Conservation (phyloP, 2,113 vertebrate genomes). For the Halcyon malimbica region DNA sequence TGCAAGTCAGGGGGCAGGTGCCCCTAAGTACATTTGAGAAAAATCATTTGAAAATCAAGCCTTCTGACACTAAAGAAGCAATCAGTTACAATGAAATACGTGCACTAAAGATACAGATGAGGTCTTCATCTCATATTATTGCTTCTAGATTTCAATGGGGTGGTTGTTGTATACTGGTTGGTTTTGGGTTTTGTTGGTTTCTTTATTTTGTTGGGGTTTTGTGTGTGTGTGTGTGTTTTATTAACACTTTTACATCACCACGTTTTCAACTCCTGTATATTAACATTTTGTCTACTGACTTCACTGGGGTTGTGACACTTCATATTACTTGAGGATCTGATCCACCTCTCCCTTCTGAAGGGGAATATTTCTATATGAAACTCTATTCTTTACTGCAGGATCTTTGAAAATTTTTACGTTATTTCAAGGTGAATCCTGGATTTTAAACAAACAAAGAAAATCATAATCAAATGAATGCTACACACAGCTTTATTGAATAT, state of each 20-base stretch:
- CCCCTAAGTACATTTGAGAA: neutral
- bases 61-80: neutral
- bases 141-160: neutral
- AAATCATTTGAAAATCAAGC: neutral
- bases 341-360: neutral
- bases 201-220: neutral
- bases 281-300: neutral
- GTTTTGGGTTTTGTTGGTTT: neutral
- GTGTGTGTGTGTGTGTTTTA: neutral
- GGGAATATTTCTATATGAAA: neutral
- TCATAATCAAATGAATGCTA: neutral
- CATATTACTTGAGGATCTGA: neutral
- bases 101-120: neutral
- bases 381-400: neutral
- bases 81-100: neutral
- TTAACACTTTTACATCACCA: neutral
- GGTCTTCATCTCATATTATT: neutral
- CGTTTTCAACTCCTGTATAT: neutral
- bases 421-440: slow-evolving; percentile 45
- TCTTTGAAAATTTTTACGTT: slow-evolving; percentile 16
- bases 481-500: slow-evolving; percentile 28
- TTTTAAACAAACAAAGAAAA: slow-evolving; percentile 19
- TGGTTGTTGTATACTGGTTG: neutral
- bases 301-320: neutral
- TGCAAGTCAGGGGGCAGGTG: neutral